These are phyloP conservation scores for Microtus pennsylvanicus DNA, from an alignment of 2,113 vertebrate genomes.

Conservation along the genomic window DNA sequence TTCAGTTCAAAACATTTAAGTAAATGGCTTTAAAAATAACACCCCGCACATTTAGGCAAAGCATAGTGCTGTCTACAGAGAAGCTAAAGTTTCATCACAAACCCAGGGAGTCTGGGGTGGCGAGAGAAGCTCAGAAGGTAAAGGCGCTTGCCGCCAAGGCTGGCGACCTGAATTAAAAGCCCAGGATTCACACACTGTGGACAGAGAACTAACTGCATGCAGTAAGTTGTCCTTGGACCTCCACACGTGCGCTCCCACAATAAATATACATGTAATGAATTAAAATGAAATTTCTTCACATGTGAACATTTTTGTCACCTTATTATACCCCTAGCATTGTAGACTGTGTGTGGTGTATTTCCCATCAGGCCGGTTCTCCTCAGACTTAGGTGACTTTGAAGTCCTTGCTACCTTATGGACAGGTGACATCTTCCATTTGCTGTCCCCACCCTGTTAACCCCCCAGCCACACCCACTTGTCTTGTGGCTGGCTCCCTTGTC, in stretches of 20 bases:
- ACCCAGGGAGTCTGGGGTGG: background rate
- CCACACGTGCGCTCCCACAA: background rate
- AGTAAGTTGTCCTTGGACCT: background rate
- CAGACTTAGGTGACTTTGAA: background rate
- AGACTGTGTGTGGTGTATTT: background rate
- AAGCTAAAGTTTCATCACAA: background rate
- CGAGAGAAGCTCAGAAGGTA: background rate
- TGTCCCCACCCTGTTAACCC: background rate
- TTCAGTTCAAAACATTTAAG: constrained; percentile 41
- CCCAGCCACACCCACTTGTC: background rate
- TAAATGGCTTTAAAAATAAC: background rate
- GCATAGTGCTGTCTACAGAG: background rate
- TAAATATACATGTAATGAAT: background rate
- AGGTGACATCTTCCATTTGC: background rate
- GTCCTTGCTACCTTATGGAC: rapidly evolving
- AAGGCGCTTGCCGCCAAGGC: background rate
- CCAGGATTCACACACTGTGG: background rate
- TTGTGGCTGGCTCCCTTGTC: background rate
- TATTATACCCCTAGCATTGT: background rate
- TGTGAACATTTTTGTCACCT: background rate
- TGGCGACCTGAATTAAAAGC: background rate
- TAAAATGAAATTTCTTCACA: background rate
- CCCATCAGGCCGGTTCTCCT: background rate
- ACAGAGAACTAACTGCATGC: background rate
- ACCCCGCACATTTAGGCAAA: background rate